A percentile compares a stretch with the other conserved stretches of the same genome.
These are phyloP conservation scores for Cryptotis parvus DNA, from an alignment of 2,113 vertebrate genomes.

Conservation along the genomic window DNA sequence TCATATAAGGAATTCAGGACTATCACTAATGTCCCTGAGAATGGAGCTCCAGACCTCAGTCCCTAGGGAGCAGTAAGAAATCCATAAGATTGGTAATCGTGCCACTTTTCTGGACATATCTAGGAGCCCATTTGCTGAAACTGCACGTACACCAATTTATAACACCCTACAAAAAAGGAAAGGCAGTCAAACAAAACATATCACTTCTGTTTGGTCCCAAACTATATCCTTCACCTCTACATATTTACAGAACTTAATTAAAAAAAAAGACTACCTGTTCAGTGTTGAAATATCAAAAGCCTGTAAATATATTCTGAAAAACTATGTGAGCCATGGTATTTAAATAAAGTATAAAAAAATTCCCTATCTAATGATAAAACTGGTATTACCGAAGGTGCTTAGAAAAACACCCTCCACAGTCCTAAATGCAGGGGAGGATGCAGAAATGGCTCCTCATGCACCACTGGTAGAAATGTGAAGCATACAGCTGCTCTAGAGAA, in stretches of 20 bases:
- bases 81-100: fast-evolving
- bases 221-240: not conserved
- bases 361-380: not conserved
- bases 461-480: fast-evolving
- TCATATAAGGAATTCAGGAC: too few relatives aligned
- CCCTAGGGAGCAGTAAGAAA: fast-evolving
- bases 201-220: not conserved
- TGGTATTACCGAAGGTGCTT: not conserved
- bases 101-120: fast-evolving
- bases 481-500: not conserved
- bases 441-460: too few relatives aligned
- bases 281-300: too few relatives aligned
- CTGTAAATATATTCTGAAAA: too few relatives aligned
- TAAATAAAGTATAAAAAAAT: too few relatives aligned
- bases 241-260: not conserved
- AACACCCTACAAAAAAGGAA: not conserved
- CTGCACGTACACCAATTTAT: not conserved
- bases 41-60: fast-evolving
- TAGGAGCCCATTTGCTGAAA: not conserved
- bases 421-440: fast-evolving
- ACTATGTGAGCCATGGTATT: too few relatives aligned
- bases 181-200: not conserved
- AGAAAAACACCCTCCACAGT: fast-evolving
- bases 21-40: not conserved
- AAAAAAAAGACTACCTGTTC: not conserved